Conservation (phyloP, 1,140 invertebrate genomes). For the Helicoverpa armigera region DNA sequence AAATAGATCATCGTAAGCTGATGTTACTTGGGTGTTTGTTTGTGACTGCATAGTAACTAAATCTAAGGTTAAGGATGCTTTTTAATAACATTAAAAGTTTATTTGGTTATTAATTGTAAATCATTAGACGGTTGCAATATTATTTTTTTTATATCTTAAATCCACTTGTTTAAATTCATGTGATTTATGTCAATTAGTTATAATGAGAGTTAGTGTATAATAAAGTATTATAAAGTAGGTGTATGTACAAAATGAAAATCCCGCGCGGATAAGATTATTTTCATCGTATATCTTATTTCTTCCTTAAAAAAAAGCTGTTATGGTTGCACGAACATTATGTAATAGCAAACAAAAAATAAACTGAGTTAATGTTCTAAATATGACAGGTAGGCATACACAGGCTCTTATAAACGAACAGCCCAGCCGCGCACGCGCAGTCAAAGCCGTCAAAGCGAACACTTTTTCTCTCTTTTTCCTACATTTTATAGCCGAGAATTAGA, state of each 20-base stretch:
- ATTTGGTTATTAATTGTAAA: too few relatives aligned
- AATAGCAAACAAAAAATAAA: background rate
- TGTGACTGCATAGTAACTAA: too few relatives aligned
- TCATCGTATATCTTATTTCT: background rate
- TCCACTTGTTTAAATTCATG: too few relatives aligned
- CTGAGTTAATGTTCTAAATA: background rate
- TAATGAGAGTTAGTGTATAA: too few relatives aligned
- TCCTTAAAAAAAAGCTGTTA: background rate
- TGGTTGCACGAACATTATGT: background rate
- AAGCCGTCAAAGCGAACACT: background rate
- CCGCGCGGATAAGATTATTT: background rate
- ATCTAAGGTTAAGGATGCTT: too few relatives aligned
- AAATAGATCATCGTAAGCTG: background rate
- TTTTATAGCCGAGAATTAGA: background rate
- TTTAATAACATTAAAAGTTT: too few relatives aligned
- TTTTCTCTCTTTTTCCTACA: background rate
- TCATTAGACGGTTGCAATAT: too few relatives aligned
- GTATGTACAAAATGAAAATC: background rate
- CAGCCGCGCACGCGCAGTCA: background rate
- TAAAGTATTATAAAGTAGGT: too few relatives aligned
- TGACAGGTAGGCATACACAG: background rate
- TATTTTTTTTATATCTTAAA: too few relatives aligned
- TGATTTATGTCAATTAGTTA: too few relatives aligned
- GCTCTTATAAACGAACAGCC: background rate
- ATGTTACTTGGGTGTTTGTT: background rate